These are phyloP conservation scores for Trimorus sp. DNA, from an alignment of 2,888 invertebrate genomes.

Conservation along the genomic window DNA sequence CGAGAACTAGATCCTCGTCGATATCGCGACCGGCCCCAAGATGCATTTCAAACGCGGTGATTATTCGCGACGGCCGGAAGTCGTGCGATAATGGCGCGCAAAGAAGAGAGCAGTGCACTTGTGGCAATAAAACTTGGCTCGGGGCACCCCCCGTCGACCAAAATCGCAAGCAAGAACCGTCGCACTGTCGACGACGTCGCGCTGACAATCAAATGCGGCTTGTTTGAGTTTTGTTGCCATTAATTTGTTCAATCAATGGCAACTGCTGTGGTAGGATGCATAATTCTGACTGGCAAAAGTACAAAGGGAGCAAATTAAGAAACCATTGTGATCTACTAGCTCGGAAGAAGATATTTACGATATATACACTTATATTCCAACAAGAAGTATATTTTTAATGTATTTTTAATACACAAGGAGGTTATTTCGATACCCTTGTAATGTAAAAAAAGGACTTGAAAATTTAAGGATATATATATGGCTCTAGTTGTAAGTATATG, in stretches of 20 bases:
- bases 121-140: constrained; percentile 78
- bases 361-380: too few relatives aligned
- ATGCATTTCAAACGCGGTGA: constrained; percentile 67
- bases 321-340: too few relatives aligned
- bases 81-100: constrained; percentile 72
- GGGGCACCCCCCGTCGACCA: constrained; percentile 66
- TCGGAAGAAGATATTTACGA: too few relatives aligned
- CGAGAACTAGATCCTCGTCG: constrained; percentile 42
- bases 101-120: constrained; percentile 79
- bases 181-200: constrained; percentile 50
- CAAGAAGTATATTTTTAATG: too few relatives aligned
- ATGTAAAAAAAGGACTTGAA: too few relatives aligned
- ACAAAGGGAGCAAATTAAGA: too few relatives aligned
- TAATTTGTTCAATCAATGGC: constrained; percentile 12
- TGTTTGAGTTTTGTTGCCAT: constrained; percentile 36
- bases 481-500: too few relatives aligned
- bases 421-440: too few relatives aligned
- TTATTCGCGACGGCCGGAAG: constrained; percentile 76
- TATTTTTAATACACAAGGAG: too few relatives aligned
- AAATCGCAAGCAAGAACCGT: constrained; percentile 60
- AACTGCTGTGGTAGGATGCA: not conserved
- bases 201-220: constrained; percentile 63
- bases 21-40: constrained; percentile 40
- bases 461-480: too few relatives aligned
- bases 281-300: too few relatives aligned